Base-by-base conservation (phyloP, 1,140 invertebrate species). In the Halictus rubicundus region DNA sequence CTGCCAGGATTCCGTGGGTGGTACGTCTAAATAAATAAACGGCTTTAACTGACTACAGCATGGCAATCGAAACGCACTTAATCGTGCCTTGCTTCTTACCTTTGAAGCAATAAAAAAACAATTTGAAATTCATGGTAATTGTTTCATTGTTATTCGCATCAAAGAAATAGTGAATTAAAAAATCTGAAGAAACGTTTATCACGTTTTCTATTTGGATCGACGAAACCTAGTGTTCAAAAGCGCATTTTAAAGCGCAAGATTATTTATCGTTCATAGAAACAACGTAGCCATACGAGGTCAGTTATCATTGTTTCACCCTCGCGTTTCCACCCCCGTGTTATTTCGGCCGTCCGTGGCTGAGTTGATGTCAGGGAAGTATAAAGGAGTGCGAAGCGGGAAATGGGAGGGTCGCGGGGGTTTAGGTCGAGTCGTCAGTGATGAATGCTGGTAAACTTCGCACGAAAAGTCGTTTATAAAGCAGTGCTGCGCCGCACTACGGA, bases 391-490 rank as follows among this genome's bases (percentile, higher is more conserved):
- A 37, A 49, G 60, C 16, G 23, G 69, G 23, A 71, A 70, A 49
- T 25, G 60, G 72, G 68, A 27, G 61, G 71, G 49, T 74, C 52
- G 59, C 69, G 49, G 32, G 76, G 77, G 85, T 72, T 71, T 59
- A 71, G 72, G 87, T 77, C 77, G 84, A 82, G 83, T 88, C 88
- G 84, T 80, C 84, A 73, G 89, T 90, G 90, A 90, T 90, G 90
- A 91, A 91, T 91, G 90, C 88, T 82, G 85, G 88, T 85, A 91
- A 90, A 91, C 88, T 91, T 91, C 68, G 86, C 89, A 85, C 89
- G 89, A 90, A 90, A 90, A 90, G 89, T 90, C 90, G 89, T 91
- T 91, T 91, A 91, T 90, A 90, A 91, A 89, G 86, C 87, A 86
- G 77, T 87, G 86, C 89, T 89, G 87, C 87, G 87, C 89, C 88